Base-by-base conservation (phyloP, 1,140 invertebrate species). In the Drosophila simulans region DNA sequence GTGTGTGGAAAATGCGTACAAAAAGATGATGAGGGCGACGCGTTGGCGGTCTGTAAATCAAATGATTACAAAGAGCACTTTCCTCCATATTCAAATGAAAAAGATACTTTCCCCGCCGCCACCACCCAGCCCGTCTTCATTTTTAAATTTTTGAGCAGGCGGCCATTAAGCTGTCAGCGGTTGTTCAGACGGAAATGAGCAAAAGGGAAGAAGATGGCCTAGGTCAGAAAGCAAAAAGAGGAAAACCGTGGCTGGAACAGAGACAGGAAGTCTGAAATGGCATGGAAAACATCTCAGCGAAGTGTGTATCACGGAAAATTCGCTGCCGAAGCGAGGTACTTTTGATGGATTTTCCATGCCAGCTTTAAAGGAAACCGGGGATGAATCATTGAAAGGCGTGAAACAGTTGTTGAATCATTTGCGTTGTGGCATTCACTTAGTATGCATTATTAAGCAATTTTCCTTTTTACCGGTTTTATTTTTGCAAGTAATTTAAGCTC, bases 111-210 rank as follows among this genome's bases (percentile, higher is more conserved):
- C 43, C 62, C 69, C 46, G 27, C 35, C 17, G 34, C 58, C 70
- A 53, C 17, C 17, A 0, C 31, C 39, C 40, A 17, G 49, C 59
- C 51, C 46, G 45, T 43, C 66, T 85, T 53, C 55, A 51, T 76
- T 57, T 76, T 76, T 76, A 79, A 64, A 58, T 77, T 69, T 70
- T 81, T 66, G 74, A 75, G 60, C 65, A 77, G 71, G 53, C 71
- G 53, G 43, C 81, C 77, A 84, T 84, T 84, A 84, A 84, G 73
- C 81, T 84, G 80, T 84, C 80, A 85, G 83, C 83, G 46, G 40
- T 35, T 68, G 52, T 70, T 59, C 51, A 45, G 43, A 51, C 69
- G 75, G 77, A 85, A 85, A 65, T 78, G 65, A 60, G 71, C 54
- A 40, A 45, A 64, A 63, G 40, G 35, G 39, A 64, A 31, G 53